Base-by-base conservation (phyloP, 2,888 invertebrate species). In the Digitonthophagus gazella region DNA sequence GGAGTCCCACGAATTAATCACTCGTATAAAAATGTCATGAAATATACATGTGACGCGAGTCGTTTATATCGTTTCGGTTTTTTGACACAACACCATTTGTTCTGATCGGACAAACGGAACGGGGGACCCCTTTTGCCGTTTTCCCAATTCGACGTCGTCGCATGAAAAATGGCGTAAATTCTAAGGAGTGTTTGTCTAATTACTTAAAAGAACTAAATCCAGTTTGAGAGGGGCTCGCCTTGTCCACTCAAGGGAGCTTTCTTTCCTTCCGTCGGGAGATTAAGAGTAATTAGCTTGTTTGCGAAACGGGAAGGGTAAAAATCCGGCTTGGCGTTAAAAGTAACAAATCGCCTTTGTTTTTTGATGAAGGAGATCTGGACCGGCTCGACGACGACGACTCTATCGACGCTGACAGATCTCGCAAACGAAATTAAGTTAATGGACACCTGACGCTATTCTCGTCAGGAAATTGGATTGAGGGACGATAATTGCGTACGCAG, bases 21-120 rank as follows among this genome's bases (percentile, higher is more conserved):
- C 73, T 72, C 68, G 72, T 71, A 76, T 75, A 74, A 74, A 73
- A 75, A 71, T 75, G 72, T 73, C 73, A 74, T 72, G 71, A 76
- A 73, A 75, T 74, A 76, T 74, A 70, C 75, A 71, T 72, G 72
- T 67, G 70, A 67, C 67, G 57, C 67, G 65, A 61, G 68, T 74
- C 74, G 71, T 75, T 75, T 74, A 72, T 71, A 73, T 73, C 73
- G 71, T 74, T 74, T 73, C 70, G 71, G 69, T 66, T 71, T 70
- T 73, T 72, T 69, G 73, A 73, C 72, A 71, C 69, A 65, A 69
- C 72, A 71, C 74, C 67, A 76, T 76, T 74, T 75, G 75, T 75
- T 73, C 67, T 22, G 63, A n/a, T 61, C 66, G 71, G 69, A 72
- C 28, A 44, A 44, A 44, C 28, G 11, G 28, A 44, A 44, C 6